Evolutionary conservation across 2,113 vertebrate species (phyloP), one percentile per base, ranked within the genome.

Genomic region (Martes martes): DNA sequence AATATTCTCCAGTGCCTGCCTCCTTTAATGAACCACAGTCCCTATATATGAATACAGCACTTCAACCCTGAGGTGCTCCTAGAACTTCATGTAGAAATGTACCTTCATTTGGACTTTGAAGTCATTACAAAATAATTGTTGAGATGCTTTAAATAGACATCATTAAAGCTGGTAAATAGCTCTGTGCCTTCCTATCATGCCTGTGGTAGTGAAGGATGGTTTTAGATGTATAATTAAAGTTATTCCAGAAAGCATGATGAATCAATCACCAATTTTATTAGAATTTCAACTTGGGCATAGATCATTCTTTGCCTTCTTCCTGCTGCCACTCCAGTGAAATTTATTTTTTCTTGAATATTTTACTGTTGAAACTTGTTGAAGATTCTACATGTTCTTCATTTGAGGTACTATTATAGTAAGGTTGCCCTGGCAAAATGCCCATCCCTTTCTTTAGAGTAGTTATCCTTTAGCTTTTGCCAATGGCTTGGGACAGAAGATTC

Each of bases 201-300:
- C 73, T 83, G 21, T 87, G 73, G 50, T 69, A 47, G 33, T 63
- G 23, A 96, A 84, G 42, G 79, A 94, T 96, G 65, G 76, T 39
- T 93, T 93, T 94, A 89, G 33, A 92, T 95, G 67, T 88, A 83
- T 93, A 87, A 93, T 94, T 97, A 94, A 94, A 89, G 86, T 86
- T 94, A 93, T 91, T 97, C 52, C 78, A 82, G 71, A 89, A 96
- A 95, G 42, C 42, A 65, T 82, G 65, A 94, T 94, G 65, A 86
- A 69, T 78, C 78, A 96, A 63, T 91, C 65, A 91, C 67, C 5
- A 55, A 36, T 97, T 97, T 93, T 91, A 91, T 95, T 81, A 94
- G 78, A 94, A 89, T 97, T 92, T 86, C 69, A 93, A 82, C 36
- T 59, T 94, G 65, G 59, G n/a, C 39, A 82, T 16, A 76, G 65